Conservation (phyloP, 1,140 invertebrate genomes). For the Danaus plexippus region DNA sequence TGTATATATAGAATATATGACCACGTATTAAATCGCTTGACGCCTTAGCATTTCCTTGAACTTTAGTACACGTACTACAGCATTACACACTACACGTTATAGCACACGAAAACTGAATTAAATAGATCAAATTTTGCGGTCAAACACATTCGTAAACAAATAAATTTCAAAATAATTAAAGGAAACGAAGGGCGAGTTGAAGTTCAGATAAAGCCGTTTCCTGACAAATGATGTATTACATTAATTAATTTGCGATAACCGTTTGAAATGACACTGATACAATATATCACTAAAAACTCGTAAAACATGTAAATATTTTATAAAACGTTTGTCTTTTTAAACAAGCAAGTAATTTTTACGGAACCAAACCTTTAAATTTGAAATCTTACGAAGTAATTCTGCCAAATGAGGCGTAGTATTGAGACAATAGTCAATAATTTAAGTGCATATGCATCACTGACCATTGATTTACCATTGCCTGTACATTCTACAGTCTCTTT, state of each 20-base stretch:
- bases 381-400: constrained; percentile 24
- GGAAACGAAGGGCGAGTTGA: constrained; percentile 38
- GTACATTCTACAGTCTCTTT: background rate
- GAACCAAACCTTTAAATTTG: too few species aligned
- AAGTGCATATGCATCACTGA: constrained; percentile 42
- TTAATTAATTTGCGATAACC: background rate
- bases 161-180: constrained; percentile 30
- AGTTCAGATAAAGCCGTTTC: constrained; percentile 53
- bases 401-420: constrained; percentile 45
- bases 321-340: too few species aligned
- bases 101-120: too few species aligned
- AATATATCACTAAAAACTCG: too few species aligned
- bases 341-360: too few species aligned
- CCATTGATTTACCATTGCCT: constrained; percentile 28
- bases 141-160: background rate
- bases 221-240: constrained; percentile 30
- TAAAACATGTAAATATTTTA: too few species aligned
- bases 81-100: too few species aligned
- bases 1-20: too few species aligned
- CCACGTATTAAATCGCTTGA: too few species aligned
- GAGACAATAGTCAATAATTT: constrained; percentile 50
- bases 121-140: too few species aligned
- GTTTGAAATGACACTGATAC: background rate
- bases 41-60: too few species aligned
- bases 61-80: too few species aligned